A percentile compares a stretch with the other conserved stretches of the same genome.
Evolutionary conservation across 2,888 invertebrate genomes (phyloP).

Genomic region (Cheilosia variabilis): DNA sequence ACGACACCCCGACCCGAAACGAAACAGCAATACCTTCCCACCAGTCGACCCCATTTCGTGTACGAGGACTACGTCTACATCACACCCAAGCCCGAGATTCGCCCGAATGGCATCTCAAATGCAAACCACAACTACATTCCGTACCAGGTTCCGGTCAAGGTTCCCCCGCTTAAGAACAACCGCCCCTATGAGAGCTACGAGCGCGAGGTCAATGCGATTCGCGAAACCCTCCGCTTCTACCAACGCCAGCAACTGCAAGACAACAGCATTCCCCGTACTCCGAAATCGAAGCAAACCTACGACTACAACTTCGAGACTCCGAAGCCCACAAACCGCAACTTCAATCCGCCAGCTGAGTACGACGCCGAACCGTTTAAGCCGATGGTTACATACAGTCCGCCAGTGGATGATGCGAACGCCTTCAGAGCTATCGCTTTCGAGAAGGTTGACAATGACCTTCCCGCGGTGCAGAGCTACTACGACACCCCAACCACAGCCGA

Average conservation of each 20-base stretch:
- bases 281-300: slow-evolving; percentile 86
- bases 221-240: slow-evolving; percentile 87
- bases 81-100: slow-evolving; percentile 85
- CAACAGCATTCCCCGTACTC: slow-evolving; percentile 80
- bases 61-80: slow-evolving; percentile 82
- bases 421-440: slow-evolving; percentile 83
- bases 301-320: slow-evolving; percentile 90
- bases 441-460: slow-evolving; percentile 83
- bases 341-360: slow-evolving; percentile 83
- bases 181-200: slow-evolving; percentile 85
- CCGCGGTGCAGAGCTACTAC: slow-evolving; percentile 53
- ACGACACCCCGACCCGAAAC: slow-evolving; percentile 77
- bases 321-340: slow-evolving; percentile 74
- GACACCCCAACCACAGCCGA: slow-evolving; percentile 41
- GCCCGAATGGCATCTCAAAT: slow-evolving; percentile 79
- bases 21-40: slow-evolving; percentile 69
- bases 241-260: slow-evolving; percentile 85
- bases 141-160: slow-evolving; percentile 62
- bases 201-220: slow-evolving; percentile 87
- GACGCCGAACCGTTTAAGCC: slow-evolving; percentile 87
- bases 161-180: slow-evolving; percentile 64
- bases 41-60: slow-evolving; percentile 77
- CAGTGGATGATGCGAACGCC: slow-evolving; percentile 81
- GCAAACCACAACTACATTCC: slow-evolving; percentile 59
- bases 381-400: slow-evolving; percentile 85